These are phyloP conservation scores for Sebastes variabilis DNA, from an alignment of 2,797 vertebrate species.

Conservation along the genomic window DNA sequence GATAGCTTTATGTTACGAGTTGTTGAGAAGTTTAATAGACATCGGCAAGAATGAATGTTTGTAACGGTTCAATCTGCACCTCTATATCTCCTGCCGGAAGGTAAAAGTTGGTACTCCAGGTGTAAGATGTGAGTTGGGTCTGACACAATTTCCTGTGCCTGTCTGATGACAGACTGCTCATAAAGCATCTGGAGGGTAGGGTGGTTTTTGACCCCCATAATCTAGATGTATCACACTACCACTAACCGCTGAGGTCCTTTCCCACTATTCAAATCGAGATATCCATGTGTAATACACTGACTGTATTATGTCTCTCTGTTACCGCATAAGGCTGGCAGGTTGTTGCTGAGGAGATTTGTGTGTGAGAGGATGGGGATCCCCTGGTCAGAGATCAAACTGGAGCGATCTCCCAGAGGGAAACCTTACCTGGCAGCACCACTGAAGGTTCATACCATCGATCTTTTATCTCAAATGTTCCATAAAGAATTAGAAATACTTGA, in stretches of 20 bases:
- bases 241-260: neutral
- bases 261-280: neutral
- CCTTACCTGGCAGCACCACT: conserved; percentile 86
- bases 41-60: too few species aligned
- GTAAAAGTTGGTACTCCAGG: too few species aligned
- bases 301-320: neutral
- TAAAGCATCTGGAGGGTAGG: too few species aligned
- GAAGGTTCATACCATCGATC: conserved; percentile 39
- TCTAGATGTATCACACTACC: neutral
- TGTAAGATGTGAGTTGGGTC: too few species aligned
- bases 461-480: neutral
- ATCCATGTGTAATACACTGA: neutral
- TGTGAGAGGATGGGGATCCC: conserved; percentile 89
- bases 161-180: too few species aligned
- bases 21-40: too few species aligned
- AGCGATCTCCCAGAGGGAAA: conserved; percentile 91
- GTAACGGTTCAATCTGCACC: too few species aligned
- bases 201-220: too few species aligned
- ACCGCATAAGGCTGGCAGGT: conserved; percentile 86
- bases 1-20: too few species aligned
- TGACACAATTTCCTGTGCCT: too few species aligned
- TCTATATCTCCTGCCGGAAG: too few species aligned
- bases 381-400: conserved; percentile 92
- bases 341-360: conserved; percentile 92
- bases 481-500: neutral